Conservation (phyloP, 2,797 vertebrate species). For the Microcaecilia unicolor region DNA sequence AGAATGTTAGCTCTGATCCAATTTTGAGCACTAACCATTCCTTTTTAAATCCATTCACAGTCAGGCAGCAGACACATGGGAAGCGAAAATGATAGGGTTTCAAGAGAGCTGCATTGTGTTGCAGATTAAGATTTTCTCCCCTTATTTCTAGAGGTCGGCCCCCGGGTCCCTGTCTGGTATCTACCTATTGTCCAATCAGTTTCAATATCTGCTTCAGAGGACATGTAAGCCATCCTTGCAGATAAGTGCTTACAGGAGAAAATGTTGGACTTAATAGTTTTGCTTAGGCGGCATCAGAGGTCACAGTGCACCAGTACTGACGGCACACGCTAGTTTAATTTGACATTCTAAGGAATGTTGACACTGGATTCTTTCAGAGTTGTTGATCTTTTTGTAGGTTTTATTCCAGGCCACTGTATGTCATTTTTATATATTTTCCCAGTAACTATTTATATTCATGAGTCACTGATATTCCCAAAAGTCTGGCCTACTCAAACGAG, state of each 20-base stretch:
- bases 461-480: conserved; percentile 49
- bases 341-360: conserved; percentile 71
- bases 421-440: conserved; percentile 55
- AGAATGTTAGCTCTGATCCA: conserved; percentile 96
- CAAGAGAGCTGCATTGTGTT: conserved; percentile 92
- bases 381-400: conserved; percentile 56
- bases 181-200: conserved; percentile 90
- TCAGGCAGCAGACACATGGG: conserved; percentile 79
- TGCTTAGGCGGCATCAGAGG: conserved; percentile 72
- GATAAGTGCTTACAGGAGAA: conserved; percentile 85
- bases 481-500: conserved; percentile 32
- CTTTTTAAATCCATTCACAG: conserved; percentile 85
- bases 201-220: conserved; percentile 86
- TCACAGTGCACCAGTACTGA: conserved; percentile 82
- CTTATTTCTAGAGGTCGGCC: conserved; percentile 82
- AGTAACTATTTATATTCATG: conserved; percentile 64
- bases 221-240: conserved; percentile 83
- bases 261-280: conserved; percentile 91
- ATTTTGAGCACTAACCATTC: conserved; percentile 91
- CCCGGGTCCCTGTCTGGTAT: conserved; percentile 77
- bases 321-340: conserved; percentile 83
- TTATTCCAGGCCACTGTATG: conserved; percentile 40
- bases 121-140: conserved; percentile 98
- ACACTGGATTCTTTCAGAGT: conserved; percentile 54
- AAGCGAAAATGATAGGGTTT: conserved; percentile 99